These are phyloP conservation scores for Meleagris gallopavo DNA, from an alignment of 2,113 vertebrate species.

Conservation along the genomic window DNA sequence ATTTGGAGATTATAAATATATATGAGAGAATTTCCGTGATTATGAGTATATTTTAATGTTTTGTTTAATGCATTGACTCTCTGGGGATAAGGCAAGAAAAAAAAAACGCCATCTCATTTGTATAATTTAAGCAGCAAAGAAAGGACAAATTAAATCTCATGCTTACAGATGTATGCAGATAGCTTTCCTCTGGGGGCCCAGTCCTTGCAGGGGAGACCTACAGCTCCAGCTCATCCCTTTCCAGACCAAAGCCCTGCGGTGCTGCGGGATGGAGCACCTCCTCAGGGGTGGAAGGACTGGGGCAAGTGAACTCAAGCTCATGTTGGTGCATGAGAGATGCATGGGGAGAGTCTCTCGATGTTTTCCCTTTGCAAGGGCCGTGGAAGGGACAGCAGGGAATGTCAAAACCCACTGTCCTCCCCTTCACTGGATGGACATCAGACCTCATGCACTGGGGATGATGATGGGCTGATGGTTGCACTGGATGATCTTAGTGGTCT, in stretches of 20 bases:
- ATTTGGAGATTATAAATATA: slow-evolving; percentile 64
- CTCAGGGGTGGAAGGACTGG: background rate
- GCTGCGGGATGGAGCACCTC: background rate
- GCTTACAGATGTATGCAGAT: background rate
- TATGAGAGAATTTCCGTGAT: slow-evolving; percentile 41
- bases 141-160: background rate
- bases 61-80: slow-evolving; percentile 23
- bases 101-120: background rate
- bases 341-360: fast-evolving
- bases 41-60: slow-evolving; percentile 34
- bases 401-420: background rate
- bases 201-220: background rate
- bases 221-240: background rate
- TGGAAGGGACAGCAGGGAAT: background rate
- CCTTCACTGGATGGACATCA: background rate
- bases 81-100: background rate
- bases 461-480: no score
- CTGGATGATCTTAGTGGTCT: no score
- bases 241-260: background rate
- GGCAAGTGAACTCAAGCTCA: background rate
- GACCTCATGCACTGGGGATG: background rate
- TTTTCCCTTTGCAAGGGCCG: background rate
- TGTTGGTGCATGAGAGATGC: fast-evolving
- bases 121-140: background rate
- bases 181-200: background rate